A percentile compares a stretch with the other conserved stretches of the same genome.
phyloP scores from a whole-genome alignment of 2,113 vertebrate species.

The Esox niger region DNA sequence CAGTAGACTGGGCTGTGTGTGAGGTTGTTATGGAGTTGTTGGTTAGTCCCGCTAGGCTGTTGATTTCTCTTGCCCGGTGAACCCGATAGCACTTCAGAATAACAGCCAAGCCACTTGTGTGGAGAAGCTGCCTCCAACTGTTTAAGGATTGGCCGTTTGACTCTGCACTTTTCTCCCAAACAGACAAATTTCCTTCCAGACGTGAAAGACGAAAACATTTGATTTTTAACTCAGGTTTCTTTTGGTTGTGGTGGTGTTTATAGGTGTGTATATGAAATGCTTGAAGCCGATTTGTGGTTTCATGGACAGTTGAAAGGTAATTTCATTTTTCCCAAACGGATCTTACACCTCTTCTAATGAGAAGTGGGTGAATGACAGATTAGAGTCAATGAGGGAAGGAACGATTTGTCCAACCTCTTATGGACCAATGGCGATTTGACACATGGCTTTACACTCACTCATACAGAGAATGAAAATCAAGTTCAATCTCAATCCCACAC shows the following conservation, averaged over 20 bases:
- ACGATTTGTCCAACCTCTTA: not conserved
- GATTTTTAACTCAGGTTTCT: not conserved
- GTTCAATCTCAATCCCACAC: too few relatives aligned
- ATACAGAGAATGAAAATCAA: too few relatives aligned
- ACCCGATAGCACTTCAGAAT: slow-evolving; percentile 24
- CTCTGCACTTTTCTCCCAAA: slow-evolving; percentile 10
- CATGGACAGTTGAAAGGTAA: not conserved
- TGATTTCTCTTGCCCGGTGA: slow-evolving; percentile 21
- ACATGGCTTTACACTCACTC: too few relatives aligned
- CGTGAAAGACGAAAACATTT: not conserved
- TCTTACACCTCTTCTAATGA: not conserved
- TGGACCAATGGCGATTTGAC: not conserved
- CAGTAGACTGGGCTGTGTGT: too few relatives aligned
- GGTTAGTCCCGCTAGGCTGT: slow-evolving; percentile 5
- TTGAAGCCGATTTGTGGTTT: not conserved
- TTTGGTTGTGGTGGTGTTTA: not conserved
- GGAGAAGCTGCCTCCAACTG: slow-evolving; percentile 21
- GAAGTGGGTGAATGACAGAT: not conserved
- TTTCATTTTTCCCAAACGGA: not conserved
- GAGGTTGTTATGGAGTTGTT: slow-evolving; percentile 22
- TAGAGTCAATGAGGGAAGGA: not conserved
- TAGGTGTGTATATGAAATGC: too few relatives aligned
- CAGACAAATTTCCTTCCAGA: slow-evolving; percentile 12
- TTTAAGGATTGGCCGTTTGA: slow-evolving; percentile 8
- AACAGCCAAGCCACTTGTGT: slow-evolving; percentile 18